Evolutionary conservation across 2,797 vertebrate species (phyloP), one percentile per base, ranked within the genome.

Genomic region (Zenarchopterus dispar): DNA sequence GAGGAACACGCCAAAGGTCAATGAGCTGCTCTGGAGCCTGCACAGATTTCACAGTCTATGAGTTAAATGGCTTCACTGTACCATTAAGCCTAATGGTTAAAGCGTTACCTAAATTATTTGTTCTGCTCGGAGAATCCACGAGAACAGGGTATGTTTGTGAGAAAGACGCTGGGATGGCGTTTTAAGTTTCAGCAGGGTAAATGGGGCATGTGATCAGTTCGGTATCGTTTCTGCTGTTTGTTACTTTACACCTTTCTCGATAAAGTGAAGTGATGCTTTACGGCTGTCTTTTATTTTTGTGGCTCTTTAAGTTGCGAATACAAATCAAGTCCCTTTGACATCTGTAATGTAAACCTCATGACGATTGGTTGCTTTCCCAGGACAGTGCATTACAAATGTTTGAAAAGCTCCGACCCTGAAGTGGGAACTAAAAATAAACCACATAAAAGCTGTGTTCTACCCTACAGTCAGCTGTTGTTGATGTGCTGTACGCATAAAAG

Each of bases 1-100:
- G 1, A 6, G 49, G 51, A 46, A 48, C 45, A 24, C 18, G 21
- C 61, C 52, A 23, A 70, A 59, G 84, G 70, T 84, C 62, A 58
- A 17, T 36, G 65, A 45, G 64, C 26, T 55, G 36, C 46, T 55
- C 17, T 49, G 67, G 56, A 60, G 39, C 46, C 48, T 2, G n/a
- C 16, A 9, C 62, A 47, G 58, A 51, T 45, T 67, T 62, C 19
- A 54, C 62, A 5, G 1, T 59, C 7, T 60, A 50, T 23, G 62
- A 41, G 53, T 60, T 53, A 41, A 60, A 62, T 45, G 65, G 56
- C 10, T 64, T 77, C 28, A 59, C 33, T 7, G 19, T 6, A 22
- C 7, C 45, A 61, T 45, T 19, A 10, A 0, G 42, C 50, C 44
- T 67, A n/a, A 75, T 1, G n/a, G 55, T 24, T 48, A 15, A 44